These are phyloP conservation scores for Antheraea pernyi DNA, from an alignment of 1,140 invertebrate species.

Conservation along the genomic window DNA sequence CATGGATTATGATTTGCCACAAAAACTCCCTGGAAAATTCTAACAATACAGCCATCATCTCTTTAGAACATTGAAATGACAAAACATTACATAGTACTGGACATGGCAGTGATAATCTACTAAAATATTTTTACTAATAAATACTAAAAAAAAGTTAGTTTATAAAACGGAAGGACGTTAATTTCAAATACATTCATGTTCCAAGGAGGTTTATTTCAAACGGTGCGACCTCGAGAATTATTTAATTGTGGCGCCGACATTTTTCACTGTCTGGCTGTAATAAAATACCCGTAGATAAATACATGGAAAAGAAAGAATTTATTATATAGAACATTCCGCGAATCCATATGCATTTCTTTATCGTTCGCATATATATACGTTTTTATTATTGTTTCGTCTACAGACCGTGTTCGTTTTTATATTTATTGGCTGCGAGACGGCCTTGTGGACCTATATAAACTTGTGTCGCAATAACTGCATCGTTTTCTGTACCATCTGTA, in stretches of 20 bases:
- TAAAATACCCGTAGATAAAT: slow-evolving; percentile 10
- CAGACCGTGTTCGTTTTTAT: slow-evolving; percentile 3
- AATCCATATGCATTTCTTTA: slow-evolving; percentile 21
- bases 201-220: no score
- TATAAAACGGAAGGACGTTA: no score
- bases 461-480: slow-evolving; percentile 21
- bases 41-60: no score
- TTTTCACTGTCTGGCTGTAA: slow-evolving; percentile 20
- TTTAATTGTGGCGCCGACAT: slow-evolving; percentile 19
- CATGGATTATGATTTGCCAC: no score
- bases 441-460: slow-evolving; percentile 15
- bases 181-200: no score
- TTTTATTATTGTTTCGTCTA: slow-evolving; percentile 27
- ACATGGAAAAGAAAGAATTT: slow-evolving; percentile 17
- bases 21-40: no score
- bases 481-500: slow-evolving; percentile 20
- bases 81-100: no score
- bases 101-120: no score
- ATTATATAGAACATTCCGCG: slow-evolving; percentile 15
- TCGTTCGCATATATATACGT: slow-evolving; percentile 5
- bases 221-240: slow-evolving; percentile 13
- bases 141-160: no score
- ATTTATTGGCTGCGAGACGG: slow-evolving; percentile 10
- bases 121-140: no score
- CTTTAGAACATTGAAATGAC: no score